phyloP scores from a whole-genome alignment of 2,888 invertebrate genomes.

The Thecophora atra region DNA sequence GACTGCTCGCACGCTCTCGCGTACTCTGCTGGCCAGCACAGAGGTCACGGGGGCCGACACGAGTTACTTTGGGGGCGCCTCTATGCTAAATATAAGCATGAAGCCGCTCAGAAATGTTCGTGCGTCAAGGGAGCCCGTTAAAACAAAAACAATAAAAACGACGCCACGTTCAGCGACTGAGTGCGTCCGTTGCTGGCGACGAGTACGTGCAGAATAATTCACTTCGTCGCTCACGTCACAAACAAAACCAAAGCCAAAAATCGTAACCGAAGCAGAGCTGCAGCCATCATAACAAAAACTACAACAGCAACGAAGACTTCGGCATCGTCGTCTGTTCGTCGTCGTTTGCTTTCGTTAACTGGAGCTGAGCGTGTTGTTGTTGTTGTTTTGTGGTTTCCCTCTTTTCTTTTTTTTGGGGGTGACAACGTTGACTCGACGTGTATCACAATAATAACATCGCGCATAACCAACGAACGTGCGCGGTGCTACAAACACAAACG shows the following conservation, averaged over 20 bases:
- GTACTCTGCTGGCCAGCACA: slow-evolving; percentile 29
- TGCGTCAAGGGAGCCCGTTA: not conserved
- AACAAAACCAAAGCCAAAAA: slow-evolving; percentile 65
- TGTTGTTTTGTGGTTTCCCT: too few relatives aligned
- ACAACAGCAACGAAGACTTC: slow-evolving; percentile 32
- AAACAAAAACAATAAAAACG: slow-evolving; percentile 37
- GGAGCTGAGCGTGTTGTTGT: slow-evolving; percentile 24
- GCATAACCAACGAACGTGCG: slow-evolving; percentile 32
- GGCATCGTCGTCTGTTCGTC: slow-evolving; percentile 20
- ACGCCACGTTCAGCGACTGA: slow-evolving; percentile 46
- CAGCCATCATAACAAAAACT: slow-evolving; percentile 33
- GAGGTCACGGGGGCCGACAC: slow-evolving; percentile 37
- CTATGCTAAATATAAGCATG: slow-evolving; percentile 14
- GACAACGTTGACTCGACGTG: slow-evolving; percentile 57
- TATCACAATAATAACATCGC: slow-evolving; percentile 42
- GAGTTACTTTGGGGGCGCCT: slow-evolving; percentile 17
- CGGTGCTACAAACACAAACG: slow-evolving; percentile 32
- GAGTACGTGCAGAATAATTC: slow-evolving; percentile 67
- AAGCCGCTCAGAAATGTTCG: slow-evolving; percentile 12
- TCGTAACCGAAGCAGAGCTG: slow-evolving; percentile 42
- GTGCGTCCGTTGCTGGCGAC: slow-evolving; percentile 63
- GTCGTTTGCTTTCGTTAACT: slow-evolving; percentile 17
- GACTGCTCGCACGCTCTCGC: slow-evolving; percentile 22
- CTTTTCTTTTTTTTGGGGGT: slow-evolving; percentile 50
- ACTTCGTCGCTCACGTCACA: slow-evolving; percentile 65